Conservation (phyloP, 2,797 vertebrate species). For the Simalia tracyae region DNA sequence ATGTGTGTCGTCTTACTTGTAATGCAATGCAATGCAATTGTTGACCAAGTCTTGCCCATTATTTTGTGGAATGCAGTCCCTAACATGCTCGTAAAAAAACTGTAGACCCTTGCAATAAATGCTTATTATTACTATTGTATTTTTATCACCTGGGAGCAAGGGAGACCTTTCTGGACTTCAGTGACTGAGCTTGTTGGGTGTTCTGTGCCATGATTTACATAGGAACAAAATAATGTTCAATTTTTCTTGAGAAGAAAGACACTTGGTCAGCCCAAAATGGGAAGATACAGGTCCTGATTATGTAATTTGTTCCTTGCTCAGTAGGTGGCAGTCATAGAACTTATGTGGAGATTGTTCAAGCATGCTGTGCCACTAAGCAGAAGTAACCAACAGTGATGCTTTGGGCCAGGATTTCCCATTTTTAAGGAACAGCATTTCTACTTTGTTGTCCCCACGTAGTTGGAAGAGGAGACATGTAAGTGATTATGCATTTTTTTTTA, state of each 20-base stretch:
- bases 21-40: background rate
- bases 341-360: background rate
- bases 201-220: background rate
- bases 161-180: background rate
- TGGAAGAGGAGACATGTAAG: background rate
- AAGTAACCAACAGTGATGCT: background rate
- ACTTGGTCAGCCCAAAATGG: background rate
- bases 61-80: background rate
- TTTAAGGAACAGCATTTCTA: background rate
- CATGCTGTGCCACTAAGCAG: background rate
- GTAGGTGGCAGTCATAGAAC: conserved; percentile 8
- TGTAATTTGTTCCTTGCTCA: background rate
- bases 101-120: background rate
- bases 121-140: background rate
- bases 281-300: background rate
- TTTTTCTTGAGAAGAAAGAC: background rate
- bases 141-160: background rate
- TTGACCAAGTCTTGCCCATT: too few species aligned
- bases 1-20: background rate
- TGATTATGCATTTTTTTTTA: background rate
- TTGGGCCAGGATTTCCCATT: background rate
- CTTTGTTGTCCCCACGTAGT: background rate
- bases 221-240: background rate
- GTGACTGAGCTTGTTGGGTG: background rate
- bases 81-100: background rate